Evolutionary conservation across 2,113 vertebrate genomes (phyloP).

Genomic region (Tachuris rubrigastra): DNA sequence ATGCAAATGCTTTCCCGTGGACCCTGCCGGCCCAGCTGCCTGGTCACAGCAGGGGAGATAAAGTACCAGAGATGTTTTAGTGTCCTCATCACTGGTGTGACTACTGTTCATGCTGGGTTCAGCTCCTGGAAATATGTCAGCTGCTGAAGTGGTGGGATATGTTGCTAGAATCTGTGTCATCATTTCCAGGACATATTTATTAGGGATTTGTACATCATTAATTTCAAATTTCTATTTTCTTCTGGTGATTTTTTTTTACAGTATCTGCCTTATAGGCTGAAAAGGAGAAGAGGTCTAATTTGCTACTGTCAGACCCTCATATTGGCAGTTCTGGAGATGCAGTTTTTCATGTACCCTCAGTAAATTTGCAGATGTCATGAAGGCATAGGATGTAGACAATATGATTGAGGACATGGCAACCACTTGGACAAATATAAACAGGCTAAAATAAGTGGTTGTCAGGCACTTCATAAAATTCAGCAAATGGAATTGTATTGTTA

Average conservation of each 20-base stretch:
- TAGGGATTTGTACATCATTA: not conserved
- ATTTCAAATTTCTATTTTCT: not conserved
- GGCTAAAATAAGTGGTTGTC: not conserved
- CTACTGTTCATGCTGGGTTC: not conserved
- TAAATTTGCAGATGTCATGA: not conserved
- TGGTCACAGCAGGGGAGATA: not conserved
- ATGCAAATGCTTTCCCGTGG: not conserved
- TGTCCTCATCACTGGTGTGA: not conserved
- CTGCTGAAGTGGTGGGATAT: not conserved
- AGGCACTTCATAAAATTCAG: not conserved
- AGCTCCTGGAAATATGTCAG: not conserved
- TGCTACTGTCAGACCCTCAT: not conserved
- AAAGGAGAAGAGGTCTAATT: not conserved
- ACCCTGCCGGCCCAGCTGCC: not conserved
- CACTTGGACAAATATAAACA: not conserved
- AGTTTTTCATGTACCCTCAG: not conserved
- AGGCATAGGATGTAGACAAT: not conserved
- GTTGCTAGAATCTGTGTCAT: not conserved
- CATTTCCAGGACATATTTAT: not conserved
- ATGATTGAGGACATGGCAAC: not conserved
- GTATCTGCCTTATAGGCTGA: not conserved
- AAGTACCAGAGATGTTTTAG: not conserved
- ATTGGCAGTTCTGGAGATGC: not conserved
- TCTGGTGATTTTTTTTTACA: not conserved
- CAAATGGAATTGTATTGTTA: not conserved